Percentiles rank a stretch among this genome's conserved stretches.
Conservation (phyloP, 2,797 vertebrate species). For the Neosalanx taihuensis region DNA sequence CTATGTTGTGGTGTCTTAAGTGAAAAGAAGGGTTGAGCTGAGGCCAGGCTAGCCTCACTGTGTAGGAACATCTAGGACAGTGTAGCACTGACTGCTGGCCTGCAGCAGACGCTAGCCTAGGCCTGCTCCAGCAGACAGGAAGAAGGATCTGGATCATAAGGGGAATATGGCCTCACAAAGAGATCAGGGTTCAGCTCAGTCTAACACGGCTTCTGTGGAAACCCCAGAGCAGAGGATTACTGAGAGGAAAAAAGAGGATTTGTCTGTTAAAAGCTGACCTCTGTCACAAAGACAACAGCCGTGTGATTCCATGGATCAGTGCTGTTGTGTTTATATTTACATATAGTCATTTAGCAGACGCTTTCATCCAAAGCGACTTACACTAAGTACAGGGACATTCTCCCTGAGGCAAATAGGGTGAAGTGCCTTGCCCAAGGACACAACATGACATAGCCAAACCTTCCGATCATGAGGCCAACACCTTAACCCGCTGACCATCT, state of each 20-base stretch:
- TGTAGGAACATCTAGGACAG: slow-evolving; percentile 49
- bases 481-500: too few relatives aligned
- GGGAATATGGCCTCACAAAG: neutral
- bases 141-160: neutral
- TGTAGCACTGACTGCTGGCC: slow-evolving; percentile 40
- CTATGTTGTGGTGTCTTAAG: slow-evolving; percentile 15
- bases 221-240: slow-evolving; percentile 58
- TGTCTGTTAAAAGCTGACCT: slow-evolving; percentile 64
- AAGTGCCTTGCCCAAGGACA: too few relatives aligned
- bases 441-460: too few relatives aligned
- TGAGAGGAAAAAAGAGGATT: slow-evolving; percentile 53
- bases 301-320: slow-evolving; percentile 59
- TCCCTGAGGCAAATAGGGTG: too few relatives aligned
- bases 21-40: slow-evolving; percentile 38
- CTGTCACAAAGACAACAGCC: slow-evolving; percentile 57
- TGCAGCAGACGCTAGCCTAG: neutral
- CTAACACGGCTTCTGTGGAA: slow-evolving; percentile 40
- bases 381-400: too few relatives aligned
- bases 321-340: slow-evolving; percentile 17
- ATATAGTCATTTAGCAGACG: too few relatives aligned
- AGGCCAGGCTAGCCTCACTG: slow-evolving; percentile 41
- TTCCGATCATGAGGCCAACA: too few relatives aligned
- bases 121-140: neutral
- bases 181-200: slow-evolving; percentile 27
- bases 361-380: too few relatives aligned